A percentile compares a stretch with the other conserved stretches of the same genome.
These are phyloP conservation scores for Cyanocitta stelleri DNA, from an alignment of 2,113 vertebrate genomes.

Conservation along the genomic window DNA sequence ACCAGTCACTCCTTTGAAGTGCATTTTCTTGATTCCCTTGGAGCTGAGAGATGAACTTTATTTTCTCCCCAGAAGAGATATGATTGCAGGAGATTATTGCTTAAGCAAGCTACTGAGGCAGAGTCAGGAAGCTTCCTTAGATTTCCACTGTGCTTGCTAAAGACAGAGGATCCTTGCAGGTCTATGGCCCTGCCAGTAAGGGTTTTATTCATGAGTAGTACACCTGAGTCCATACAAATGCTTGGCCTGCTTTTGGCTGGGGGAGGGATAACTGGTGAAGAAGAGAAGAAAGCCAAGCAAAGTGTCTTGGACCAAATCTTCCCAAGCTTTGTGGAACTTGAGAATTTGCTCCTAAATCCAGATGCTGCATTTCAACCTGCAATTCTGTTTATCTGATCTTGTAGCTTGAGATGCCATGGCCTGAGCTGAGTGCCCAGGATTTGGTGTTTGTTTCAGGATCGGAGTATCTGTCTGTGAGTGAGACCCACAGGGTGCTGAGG, in stretches of 20 bases:
- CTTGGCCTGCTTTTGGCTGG: neutral
- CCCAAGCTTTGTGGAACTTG: neutral
- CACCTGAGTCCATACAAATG: neutral
- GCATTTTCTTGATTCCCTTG: neutral
- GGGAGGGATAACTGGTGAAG: neutral
- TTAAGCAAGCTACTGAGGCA: neutral
- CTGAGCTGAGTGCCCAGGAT: neutral
- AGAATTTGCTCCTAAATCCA: neutral
- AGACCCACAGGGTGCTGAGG: fast-evolving
- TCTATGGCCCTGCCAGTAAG: neutral
- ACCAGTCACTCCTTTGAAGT: neutral
- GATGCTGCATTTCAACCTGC: neutral
- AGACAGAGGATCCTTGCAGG: neutral
- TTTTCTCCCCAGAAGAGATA: neutral
- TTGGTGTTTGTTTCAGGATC: neutral
- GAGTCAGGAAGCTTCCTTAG: neutral
- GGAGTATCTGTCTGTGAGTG: neutral
- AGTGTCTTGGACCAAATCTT: neutral
- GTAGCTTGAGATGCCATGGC: neutral
- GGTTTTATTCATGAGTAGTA: neutral
- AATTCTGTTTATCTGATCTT: neutral
- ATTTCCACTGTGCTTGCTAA: neutral
- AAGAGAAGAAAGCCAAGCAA: neutral
- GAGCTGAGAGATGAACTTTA: neutral
- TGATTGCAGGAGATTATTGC: neutral